Base-by-base conservation (phyloP, 2,888 invertebrate genomes). In the Abrostola tripartita region DNA sequence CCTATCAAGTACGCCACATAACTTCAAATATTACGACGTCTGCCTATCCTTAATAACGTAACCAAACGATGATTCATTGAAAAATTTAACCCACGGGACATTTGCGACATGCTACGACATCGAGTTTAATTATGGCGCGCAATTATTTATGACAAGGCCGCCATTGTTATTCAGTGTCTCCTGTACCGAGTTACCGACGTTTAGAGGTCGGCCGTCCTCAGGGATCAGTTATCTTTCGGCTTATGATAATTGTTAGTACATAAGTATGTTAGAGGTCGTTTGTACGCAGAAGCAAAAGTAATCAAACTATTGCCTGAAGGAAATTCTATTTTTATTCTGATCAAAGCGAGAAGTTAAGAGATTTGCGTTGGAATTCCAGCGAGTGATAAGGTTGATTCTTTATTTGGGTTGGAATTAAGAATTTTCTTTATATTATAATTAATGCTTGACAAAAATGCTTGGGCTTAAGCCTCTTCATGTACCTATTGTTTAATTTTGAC, bases 161-260 rank as follows among this genome's bases (percentile, higher is more conserved):
- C 57, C 57, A 79, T 79, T 72, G 56, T 63, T 74, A 81, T 78
- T 79, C 76, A 70, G 44, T 66, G 57, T 60, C 71, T 64, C 57
- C 62, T 24, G 24, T 4, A 24, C 55, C 57, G 42, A 67, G 58
- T 68, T 70, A 52, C 51, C 49, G 50, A 68, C 61, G 60, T 59
- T 59, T 70, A 41, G 68, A 78, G 79, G 79, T 51, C 56, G 35
- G 0, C 37, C 2, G 63, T 68, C 79, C 71, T 65, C 44, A 61
- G 68, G 73, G 76, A 71, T 61, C 49, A 14, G 35, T 41, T 36
- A 51, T 58, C 35, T 42, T 64, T 63, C 52, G 50, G 8, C 56
- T 35, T 52, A 52, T 50, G 54, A 14, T 41, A 42, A 61, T 65
- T 37, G 41, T 44, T 50, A 24, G 24, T n/a, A n/a, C n/a, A n/a